phyloP scores from a whole-genome alignment of 2,797 vertebrate species.

The Chiroxiphia lanceolata region DNA sequence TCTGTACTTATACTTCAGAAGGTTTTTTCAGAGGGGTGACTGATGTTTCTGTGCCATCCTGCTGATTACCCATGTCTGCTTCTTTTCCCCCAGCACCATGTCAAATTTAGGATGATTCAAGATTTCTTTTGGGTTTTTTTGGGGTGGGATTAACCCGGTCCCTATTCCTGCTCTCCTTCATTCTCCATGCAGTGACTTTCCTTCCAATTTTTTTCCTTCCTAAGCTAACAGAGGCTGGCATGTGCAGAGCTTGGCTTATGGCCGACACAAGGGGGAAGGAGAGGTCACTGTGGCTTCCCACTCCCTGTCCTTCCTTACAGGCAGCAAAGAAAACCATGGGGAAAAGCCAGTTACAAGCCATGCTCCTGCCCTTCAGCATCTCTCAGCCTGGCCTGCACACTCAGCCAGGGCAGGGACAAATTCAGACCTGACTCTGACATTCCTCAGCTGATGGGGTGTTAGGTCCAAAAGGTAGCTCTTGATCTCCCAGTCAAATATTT shows the following conservation, averaged over 20 bases:
- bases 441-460: not conserved
- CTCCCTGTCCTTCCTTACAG: not conserved
- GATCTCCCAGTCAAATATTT: not conserved
- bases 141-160: not conserved
- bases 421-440: not conserved
- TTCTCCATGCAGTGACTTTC: not conserved
- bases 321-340: not conserved
- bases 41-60: not conserved
- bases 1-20: not conserved
- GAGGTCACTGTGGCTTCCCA: not conserved
- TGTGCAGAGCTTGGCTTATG: not conserved
- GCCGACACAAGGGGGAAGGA: accelerated
- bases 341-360: not conserved
- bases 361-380: not conserved
- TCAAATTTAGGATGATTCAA: not conserved
- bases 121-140: not conserved
- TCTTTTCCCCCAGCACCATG: not conserved
- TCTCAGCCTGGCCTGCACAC: not conserved
- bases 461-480: not conserved
- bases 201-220: not conserved
- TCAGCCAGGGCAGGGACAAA: not conserved
- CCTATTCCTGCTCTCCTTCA: not conserved
- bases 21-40: not conserved
- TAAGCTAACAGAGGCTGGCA: not conserved
- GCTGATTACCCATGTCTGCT: accelerated